phyloP scores from a whole-genome alignment of 2,888 invertebrate genomes.

The Ennomos quercinarius region DNA sequence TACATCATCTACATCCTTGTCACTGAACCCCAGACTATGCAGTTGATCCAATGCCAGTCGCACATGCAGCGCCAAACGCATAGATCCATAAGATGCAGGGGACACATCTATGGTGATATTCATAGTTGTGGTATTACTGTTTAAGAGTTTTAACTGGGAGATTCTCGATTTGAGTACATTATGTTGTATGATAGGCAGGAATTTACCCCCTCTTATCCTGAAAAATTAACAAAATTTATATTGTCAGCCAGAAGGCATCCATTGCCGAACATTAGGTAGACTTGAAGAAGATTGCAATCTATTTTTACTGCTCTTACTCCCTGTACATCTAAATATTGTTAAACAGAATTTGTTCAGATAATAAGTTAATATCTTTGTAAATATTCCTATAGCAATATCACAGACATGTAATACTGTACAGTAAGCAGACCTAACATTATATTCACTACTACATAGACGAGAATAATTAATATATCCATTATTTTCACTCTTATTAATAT shows the following conservation, averaged over 20 bases:
- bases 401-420: too few relatives aligned
- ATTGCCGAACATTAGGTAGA: too few relatives aligned
- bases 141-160: conserved; percentile 89
- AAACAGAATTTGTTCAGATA: too few relatives aligned
- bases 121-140: conserved; percentile 84
- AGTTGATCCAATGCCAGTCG: conserved; percentile 90
- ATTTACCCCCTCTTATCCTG: conserved; percentile 87
- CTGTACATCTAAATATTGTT: too few relatives aligned
- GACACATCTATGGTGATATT: conserved; percentile 89
- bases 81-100: conserved; percentile 92
- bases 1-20: conserved; percentile 98
- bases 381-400: too few relatives aligned
- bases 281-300: too few relatives aligned
- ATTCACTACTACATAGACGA: too few relatives aligned
- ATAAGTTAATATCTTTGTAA: too few relatives aligned
- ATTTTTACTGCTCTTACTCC: too few relatives aligned
- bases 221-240: conserved; percentile 42
- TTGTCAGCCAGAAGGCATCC: neutral
- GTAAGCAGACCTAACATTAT: too few relatives aligned
- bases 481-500: too few relatives aligned
- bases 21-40: conserved; percentile 92
- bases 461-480: too few relatives aligned
- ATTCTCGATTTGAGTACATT: conserved; percentile 93
- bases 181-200: conserved; percentile 93
- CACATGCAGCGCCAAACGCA: conserved; percentile 91